Percentiles rank a stretch among this genome's conserved stretches.
Conservation (phyloP, 2,113 vertebrate genomes). For the Lophura nycthemera region DNA sequence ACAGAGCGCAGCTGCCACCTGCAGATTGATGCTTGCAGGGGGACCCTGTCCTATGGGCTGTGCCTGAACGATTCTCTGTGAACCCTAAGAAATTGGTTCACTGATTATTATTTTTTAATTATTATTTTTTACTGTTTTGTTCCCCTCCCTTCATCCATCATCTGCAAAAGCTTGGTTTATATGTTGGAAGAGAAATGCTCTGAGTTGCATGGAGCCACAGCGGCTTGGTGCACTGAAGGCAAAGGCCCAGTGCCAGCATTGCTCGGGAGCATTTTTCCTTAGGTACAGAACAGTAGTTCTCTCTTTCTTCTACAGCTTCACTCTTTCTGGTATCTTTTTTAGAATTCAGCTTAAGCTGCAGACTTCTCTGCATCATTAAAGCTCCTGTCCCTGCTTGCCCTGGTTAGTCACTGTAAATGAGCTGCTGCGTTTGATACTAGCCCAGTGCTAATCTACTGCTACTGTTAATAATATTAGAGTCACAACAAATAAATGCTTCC, state of each 20-base stretch:
- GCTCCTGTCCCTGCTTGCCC: neutral
- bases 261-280: neutral
- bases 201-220: neutral
- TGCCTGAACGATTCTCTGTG: constrained; percentile 31
- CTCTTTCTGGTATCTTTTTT: neutral
- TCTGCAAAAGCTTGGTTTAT: neutral
- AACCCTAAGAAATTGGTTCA: constrained; percentile 12
- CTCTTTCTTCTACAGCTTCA: neutral
- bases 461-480: neutral
- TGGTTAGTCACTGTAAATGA: neutral
- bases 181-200: neutral
- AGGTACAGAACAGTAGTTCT: neutral
- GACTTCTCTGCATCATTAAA: neutral
- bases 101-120: neutral
- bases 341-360: neutral
- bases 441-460: neutral
- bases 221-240: neutral
- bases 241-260: neutral
- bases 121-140: neutral
- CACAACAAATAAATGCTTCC: neutral
- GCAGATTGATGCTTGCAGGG: neutral
- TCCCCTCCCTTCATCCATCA: neutral
- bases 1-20: constrained; percentile 50
- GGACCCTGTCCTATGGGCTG: neutral
- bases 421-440: neutral